phyloP scores from a whole-genome alignment of 2,888 invertebrate species.

The Trypoxylon attenuatum region DNA sequence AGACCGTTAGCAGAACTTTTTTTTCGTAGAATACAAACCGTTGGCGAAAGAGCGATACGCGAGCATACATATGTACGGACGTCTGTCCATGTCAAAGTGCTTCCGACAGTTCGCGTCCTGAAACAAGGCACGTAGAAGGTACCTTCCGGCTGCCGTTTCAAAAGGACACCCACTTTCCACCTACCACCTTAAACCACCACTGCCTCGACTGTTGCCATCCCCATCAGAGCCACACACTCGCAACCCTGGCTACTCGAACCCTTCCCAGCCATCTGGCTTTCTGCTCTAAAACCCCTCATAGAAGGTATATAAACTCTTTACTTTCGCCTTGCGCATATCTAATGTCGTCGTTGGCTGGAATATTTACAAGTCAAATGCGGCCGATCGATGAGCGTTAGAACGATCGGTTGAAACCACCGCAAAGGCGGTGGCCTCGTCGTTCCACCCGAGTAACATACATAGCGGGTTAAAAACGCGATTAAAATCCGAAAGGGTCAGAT shows the following conservation, averaged over 20 bases:
- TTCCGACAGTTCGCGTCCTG: constrained; percentile 37
- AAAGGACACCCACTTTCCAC: constrained; percentile 29
- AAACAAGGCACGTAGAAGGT: constrained; percentile 27
- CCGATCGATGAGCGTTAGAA: constrained; percentile 52
- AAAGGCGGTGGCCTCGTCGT: neutral
- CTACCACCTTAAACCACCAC: constrained; percentile 1
- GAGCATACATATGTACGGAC: constrained; percentile 16
- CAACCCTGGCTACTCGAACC: neutral
- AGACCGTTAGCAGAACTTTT: constrained; percentile 1
- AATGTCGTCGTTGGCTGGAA: constrained; percentile 46
- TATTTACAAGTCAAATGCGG: constrained; percentile 65
- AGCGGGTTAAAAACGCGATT: neutral
- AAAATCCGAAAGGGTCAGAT: constrained; percentile 1
- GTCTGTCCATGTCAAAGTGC: constrained; percentile 42
- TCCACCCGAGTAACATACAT: neutral
- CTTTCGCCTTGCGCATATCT: constrained; percentile 50
- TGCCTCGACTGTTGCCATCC: neutral
- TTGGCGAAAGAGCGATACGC: constrained; percentile 4
- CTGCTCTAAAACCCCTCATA: constrained; percentile 17
- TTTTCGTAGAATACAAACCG: constrained; percentile 15
- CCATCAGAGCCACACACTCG: neutral
- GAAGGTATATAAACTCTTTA: constrained; percentile 46
- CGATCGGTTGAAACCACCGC: constrained; percentile 34
- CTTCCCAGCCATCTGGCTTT: constrained; percentile 5
- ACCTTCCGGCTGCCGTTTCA: constrained; percentile 35